phyloP scores from a whole-genome alignment of 2,888 invertebrate species.

The Gibbula magus region DNA sequence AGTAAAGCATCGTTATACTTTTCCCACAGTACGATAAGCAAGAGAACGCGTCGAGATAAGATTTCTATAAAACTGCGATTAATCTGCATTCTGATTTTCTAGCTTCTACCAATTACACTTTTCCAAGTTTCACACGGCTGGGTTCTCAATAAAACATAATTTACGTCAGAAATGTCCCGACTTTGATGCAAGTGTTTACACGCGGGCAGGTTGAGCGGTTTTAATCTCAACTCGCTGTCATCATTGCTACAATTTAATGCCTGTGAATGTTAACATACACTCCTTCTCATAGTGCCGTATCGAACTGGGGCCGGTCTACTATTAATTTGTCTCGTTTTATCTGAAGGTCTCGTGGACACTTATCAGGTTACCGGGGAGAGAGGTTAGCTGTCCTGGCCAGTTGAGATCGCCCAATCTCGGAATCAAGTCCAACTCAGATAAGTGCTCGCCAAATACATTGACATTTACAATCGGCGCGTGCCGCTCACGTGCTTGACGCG shows the following conservation, averaged over 20 bases:
- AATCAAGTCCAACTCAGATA: background rate
- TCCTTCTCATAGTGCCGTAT: background rate
- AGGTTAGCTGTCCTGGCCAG: background rate
- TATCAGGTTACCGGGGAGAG: background rate
- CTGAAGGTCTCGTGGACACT: background rate
- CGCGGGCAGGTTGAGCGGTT: background rate
- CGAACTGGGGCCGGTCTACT: background rate
- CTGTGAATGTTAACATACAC: background rate
- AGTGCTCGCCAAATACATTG: background rate
- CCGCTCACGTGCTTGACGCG: background rate
- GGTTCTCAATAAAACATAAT: too few species aligned
- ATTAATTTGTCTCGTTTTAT: background rate
- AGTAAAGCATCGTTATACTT: too few species aligned
- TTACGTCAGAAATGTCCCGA: too few species aligned
- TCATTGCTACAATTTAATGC: background rate
- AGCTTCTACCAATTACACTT: too few species aligned
- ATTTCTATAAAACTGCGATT: too few species aligned
- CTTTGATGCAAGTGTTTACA: background rate
- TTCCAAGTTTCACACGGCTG: too few species aligned
- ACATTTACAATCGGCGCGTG: constrained; percentile 2
- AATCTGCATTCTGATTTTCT: too few species aligned
- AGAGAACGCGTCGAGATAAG: too few species aligned
- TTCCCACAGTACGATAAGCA: too few species aligned
- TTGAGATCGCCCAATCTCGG: background rate
- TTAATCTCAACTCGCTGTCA: background rate